Conservation (phyloP, 1,140 invertebrate species). For the Trachelipus rathkii region DNA sequence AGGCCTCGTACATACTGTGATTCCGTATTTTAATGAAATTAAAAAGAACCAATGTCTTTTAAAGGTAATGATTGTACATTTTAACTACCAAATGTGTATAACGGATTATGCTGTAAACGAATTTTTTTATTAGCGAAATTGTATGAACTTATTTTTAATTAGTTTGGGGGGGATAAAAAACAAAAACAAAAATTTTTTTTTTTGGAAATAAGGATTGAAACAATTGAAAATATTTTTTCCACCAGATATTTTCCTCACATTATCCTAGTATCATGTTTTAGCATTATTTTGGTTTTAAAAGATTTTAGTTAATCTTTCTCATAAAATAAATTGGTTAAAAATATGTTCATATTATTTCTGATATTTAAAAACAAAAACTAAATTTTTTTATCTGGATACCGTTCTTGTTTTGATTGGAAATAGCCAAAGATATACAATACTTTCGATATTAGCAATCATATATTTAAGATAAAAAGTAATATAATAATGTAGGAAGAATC, state of each 20-base stretch:
- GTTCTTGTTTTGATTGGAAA: not conserved
- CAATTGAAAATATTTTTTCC: not conserved
- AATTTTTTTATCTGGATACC: not conserved
- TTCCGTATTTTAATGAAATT: not conserved
- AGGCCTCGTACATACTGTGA: not conserved
- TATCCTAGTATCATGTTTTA: not conserved
- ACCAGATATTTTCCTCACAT: too few relatives aligned
- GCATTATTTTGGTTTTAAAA: not conserved
- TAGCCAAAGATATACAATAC: constrained; percentile 10
- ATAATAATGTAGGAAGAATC: not conserved
- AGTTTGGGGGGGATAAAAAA: too few relatives aligned
- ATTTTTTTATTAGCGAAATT: not conserved
- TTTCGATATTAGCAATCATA: constrained; percentile 2
- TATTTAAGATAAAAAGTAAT: not conserved
- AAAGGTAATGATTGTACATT: constrained; percentile 8
- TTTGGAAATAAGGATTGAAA: not conserved
- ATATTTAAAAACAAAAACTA: not conserved
- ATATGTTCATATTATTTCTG: not conserved
- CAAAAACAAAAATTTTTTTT: not conserved
- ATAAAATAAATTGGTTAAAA: not conserved
- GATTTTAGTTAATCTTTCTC: not conserved
- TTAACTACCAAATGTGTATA: not conserved
- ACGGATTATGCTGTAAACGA: not conserved
- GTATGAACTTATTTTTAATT: constrained; percentile 6
- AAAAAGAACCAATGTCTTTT: constrained; percentile 2